Base-by-base conservation (phyloP, 2,888 invertebrate genomes). In the Gerris lacustris region DNA sequence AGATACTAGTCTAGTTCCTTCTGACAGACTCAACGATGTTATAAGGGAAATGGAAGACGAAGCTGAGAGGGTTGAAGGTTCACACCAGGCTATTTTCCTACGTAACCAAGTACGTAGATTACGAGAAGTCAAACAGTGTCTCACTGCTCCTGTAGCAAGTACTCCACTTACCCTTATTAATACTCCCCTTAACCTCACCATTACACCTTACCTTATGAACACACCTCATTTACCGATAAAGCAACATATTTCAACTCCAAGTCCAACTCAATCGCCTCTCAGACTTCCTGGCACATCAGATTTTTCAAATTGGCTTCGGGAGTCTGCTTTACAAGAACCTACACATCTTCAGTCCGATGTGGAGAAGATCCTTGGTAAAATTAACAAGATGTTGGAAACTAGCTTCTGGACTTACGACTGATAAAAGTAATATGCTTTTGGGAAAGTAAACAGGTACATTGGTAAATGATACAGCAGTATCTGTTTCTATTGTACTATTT, bases 1-100 rank as follows among this genome's bases (percentile, higher is more conserved):
- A 11, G 31, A 31, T n/a, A 9, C 7, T 64, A 64, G 31, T 64
- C 11, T 31, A 17, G 31, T 64, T 11, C 64, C 64, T 9, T n/a
- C 15, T 64, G 64, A n/a, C 17, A n/a, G 31, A 17, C 31, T 64
- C 9, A 17, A 17, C 17, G 64, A 64, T 64, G 31, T 64, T 64
- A 64, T 64, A n/a, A 64, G 31, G 9, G 31, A 64, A 17, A 64
- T 64, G 17, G 64, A 64, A 64, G 31, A 64, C 17, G 64, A 64
- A 31, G 31, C 64, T 55, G 55, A 55, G 11, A 55, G 55, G 15
- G 55, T 55, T 5, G 11, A 55, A 55, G 55, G 55, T 15, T 11
- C 55, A 55, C 55, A 55, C 2, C 55, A 55, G 15, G 55, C 55
- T 55, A 11, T 15, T 55, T 55, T 55, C 55, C 15, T 55, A 55